A percentile compares a stretch with the other conserved stretches of the same genome.
Conservation (phyloP, 1,140 invertebrate genomes). For the Globodera ellingtonae region DNA sequence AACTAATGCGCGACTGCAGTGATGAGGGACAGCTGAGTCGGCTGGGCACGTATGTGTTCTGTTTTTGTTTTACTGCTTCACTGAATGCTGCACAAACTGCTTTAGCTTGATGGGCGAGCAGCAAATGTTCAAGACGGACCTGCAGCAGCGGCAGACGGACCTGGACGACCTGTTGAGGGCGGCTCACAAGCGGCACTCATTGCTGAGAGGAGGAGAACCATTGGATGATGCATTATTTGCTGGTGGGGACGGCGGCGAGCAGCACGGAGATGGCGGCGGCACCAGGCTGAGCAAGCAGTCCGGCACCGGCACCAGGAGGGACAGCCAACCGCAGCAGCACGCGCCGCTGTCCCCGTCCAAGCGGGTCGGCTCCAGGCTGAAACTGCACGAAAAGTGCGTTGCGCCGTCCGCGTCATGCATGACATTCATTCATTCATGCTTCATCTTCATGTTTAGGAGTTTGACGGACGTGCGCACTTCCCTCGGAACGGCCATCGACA, state of each 20-base stretch:
- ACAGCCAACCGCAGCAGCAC: conserved; percentile 5
- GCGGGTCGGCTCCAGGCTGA: conserved; percentile 29
- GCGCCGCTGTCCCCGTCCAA: conserved; percentile 7
- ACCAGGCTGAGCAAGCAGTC: neutral
- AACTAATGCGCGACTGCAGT: conserved; percentile 59
- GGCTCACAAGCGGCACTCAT: conserved; percentile 8
- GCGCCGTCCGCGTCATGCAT: neutral
- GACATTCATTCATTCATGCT: neutral
- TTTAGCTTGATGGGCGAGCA: conserved; percentile 72
- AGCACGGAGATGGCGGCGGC: neutral
- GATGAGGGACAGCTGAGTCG: conserved; percentile 67
- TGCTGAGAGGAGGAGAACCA: neutral
- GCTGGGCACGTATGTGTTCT: conserved; percentile 47
- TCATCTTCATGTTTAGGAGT: neutral
- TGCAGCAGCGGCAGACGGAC: conserved; percentile 55
- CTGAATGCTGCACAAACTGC: neutral
- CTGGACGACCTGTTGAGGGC: conserved; percentile 54
- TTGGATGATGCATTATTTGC: neutral
- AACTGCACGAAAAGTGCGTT: conserved; percentile 72
- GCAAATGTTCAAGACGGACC: conserved; percentile 68
- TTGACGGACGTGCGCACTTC: neutral
- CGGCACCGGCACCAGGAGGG: neutral
- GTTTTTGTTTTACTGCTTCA: too few species aligned
- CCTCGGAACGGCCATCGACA: conserved; percentile 67
- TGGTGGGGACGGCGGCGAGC: neutral